Conservation (phyloP, 2,888 invertebrate genomes). For the Troglohyphantes excavatus region DNA sequence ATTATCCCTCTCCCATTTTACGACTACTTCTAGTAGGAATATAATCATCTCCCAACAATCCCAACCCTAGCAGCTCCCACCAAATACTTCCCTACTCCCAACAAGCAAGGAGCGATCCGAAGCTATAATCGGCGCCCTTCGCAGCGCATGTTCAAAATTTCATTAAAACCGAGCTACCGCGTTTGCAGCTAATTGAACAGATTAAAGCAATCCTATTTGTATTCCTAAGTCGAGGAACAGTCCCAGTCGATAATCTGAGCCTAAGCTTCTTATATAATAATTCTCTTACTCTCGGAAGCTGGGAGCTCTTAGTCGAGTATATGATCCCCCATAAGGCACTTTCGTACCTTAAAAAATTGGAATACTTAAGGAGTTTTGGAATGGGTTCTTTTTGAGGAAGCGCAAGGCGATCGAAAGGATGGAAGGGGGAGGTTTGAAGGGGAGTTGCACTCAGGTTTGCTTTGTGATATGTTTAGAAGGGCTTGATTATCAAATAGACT, state of each 20-base stretch:
- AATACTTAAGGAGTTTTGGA: neutral
- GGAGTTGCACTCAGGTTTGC: too few relatives aligned
- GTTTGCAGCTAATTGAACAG: conserved; percentile 74
- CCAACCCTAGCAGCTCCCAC: too few relatives aligned
- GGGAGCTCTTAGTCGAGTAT: neutral
- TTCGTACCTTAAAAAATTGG: conserved; percentile 13
- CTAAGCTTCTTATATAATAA: conserved; percentile 66
- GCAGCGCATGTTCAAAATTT: conserved; percentile 68
- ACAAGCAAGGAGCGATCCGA: neutral
- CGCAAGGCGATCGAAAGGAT: neutral
- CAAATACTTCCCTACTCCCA: neutral
- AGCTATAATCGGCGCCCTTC: conserved; percentile 50
- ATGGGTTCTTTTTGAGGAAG: neutral
- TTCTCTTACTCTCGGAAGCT: conserved; percentile 33
- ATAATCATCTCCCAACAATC: neutral
- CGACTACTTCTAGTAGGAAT: too few relatives aligned
- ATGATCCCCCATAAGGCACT: neutral
- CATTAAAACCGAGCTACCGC: conserved; percentile 69
- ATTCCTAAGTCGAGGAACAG: conserved; percentile 36
- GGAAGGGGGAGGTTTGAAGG: too few relatives aligned
- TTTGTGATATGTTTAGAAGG: too few relatives aligned
- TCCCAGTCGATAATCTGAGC: conserved; percentile 48
- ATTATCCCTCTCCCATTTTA: too few relatives aligned
- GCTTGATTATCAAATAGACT: too few relatives aligned
- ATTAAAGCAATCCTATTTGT: conserved; percentile 74